phyloP scores from a whole-genome alignment of 2,888 invertebrate species.

The Phengaris alcon region DNA sequence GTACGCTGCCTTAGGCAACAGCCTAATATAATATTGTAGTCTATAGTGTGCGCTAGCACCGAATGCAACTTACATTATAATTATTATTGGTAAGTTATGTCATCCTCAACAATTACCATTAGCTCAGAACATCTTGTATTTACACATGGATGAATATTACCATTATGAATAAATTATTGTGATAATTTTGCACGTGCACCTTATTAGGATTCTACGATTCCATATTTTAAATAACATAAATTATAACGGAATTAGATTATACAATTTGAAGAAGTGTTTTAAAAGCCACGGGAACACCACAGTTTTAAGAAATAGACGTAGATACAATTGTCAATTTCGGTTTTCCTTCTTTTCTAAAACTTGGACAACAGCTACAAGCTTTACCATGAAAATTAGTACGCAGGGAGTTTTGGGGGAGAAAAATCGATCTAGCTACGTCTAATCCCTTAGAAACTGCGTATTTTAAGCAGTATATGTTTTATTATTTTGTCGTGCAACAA shows the following conservation, averaged over 20 bases:
- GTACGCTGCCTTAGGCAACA: too few species aligned
- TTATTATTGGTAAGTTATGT: slow-evolving; percentile 7
- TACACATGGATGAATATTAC: not conserved
- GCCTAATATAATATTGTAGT: not conserved
- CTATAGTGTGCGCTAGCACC: not conserved
- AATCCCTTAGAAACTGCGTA: too few species aligned
- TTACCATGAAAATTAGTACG: too few species aligned
- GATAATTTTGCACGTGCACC: slow-evolving; percentile 18
- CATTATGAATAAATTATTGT: slow-evolving; percentile 20
- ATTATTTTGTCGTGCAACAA: too few species aligned
- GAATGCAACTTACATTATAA: not conserved
- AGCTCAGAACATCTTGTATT: not conserved
- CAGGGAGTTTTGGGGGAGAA: too few species aligned
- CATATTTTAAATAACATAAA: slow-evolving; percentile 3
- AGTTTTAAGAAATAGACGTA: too few species aligned
- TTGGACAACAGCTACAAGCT: too few species aligned
- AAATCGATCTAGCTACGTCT: too few species aligned
- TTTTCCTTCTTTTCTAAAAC: too few species aligned
- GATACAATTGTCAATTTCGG: too few species aligned
- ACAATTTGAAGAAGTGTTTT: not conserved
- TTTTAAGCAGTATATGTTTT: too few species aligned
- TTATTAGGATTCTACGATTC: slow-evolving; percentile 15
- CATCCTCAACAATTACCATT: slow-evolving; percentile 18
- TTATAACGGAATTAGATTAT: not conserved
- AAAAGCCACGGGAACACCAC: too few species aligned